Percentiles rank a stretch among this genome's conserved stretches.
Evolutionary conservation across 2,888 invertebrate species (phyloP).

Genomic region (Cosmia pyralina): DNA sequence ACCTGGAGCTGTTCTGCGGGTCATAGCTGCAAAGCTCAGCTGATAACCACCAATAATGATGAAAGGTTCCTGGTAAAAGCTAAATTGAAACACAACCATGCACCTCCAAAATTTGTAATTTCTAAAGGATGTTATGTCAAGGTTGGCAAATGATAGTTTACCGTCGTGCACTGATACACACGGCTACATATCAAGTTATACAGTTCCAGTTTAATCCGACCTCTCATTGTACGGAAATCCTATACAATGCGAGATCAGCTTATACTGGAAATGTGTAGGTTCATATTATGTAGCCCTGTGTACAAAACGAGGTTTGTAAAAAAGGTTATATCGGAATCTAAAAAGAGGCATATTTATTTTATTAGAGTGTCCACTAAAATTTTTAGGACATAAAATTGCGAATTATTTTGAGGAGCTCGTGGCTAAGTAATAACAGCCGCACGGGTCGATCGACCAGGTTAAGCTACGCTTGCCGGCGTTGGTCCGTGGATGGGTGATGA

Average conservation of each 20-base stretch:
- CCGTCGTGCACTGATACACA: no score
- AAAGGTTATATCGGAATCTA: background rate
- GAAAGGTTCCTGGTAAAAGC: slow-evolving; percentile 3
- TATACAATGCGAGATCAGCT: no score
- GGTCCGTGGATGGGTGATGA: no score
- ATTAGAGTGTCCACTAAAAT: background rate
- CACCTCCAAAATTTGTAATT: slow-evolving; percentile 13
- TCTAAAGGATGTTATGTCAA: slow-evolving; percentile 16
- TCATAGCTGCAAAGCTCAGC: slow-evolving; percentile 62
- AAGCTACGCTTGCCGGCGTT: no score
- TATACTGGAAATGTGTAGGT: no score
- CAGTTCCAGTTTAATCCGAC: no score
- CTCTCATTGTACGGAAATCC: no score
- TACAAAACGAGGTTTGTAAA: background rate
- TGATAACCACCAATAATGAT: slow-evolving; percentile 46
- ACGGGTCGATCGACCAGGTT: no score
- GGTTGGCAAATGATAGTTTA: background rate
- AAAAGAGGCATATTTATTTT: background rate
- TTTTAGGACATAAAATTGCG: background rate
- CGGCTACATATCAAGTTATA: no score
- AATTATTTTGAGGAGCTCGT: background rate
- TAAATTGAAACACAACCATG: slow-evolving; percentile 21
- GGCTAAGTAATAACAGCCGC: no score
- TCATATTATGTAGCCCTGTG: no score
- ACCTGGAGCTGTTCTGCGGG: slow-evolving; percentile 71